phyloP scores from a whole-genome alignment of 2,888 invertebrate genomes.

The Pilophorus perplexus region DNA sequence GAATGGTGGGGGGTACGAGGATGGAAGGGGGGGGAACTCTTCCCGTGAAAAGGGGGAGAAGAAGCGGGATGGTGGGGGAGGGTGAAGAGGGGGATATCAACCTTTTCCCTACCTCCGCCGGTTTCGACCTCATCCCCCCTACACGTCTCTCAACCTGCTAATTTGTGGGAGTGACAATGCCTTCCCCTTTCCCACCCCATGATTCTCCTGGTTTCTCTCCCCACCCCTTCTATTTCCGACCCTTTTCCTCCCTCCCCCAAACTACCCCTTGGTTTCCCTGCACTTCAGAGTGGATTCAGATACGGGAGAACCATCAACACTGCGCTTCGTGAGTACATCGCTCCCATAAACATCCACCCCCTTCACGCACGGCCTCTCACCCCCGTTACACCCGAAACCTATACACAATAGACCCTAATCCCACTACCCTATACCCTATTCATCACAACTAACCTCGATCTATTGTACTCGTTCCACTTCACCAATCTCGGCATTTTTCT shows the following conservation, averaged over 20 bases:
- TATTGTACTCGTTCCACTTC: no score
- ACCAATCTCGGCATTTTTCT: no score
- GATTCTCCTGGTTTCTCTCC: neutral
- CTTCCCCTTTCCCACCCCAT: neutral
- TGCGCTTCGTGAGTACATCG: slow-evolving; percentile 29
- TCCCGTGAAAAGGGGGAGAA: no score
- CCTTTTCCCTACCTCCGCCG: neutral
- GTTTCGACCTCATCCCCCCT: neutral
- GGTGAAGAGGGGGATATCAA: neutral
- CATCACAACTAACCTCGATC: no score
- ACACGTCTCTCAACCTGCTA: slow-evolving; percentile 28
- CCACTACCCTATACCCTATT: no score
- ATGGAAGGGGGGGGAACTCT: no score
- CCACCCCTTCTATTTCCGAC: neutral
- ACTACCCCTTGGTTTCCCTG: slow-evolving; percentile 22
- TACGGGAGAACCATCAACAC: slow-evolving; percentile 26
- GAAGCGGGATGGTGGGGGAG: neutral
- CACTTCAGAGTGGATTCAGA: slow-evolving; percentile 30
- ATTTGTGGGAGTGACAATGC: slow-evolving; percentile 41
- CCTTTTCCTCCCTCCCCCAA: neutral
- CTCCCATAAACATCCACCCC: slow-evolving; percentile 25
- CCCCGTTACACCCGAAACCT: no score
- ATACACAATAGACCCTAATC: no score
- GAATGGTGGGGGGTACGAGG: no score
- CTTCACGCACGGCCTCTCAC: no score